Conservation (phyloP, 2,888 invertebrate species). For the Periphyllus acericola region DNA sequence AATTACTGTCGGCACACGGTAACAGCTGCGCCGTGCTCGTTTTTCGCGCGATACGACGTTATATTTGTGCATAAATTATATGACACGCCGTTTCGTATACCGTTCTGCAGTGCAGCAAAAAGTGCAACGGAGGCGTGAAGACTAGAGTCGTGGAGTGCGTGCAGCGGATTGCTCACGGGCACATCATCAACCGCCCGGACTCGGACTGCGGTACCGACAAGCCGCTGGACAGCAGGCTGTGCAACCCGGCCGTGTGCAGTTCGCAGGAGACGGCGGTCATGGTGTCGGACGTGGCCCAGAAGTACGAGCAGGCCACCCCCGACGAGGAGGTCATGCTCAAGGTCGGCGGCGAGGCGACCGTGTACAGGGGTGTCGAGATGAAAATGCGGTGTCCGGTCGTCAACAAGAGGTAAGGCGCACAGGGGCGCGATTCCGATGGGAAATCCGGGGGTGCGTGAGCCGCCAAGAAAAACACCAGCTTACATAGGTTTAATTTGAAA, state of each 20-base stretch:
- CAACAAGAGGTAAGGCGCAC: conserved; percentile 73
- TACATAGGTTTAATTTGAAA: no score
- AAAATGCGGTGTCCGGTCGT: conserved; percentile 95
- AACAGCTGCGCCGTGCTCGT: neutral
- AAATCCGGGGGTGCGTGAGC: no score
- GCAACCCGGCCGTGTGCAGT: conserved; percentile 84
- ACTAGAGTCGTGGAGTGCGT: conserved; percentile 85
- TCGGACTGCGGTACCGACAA: conserved; percentile 77
- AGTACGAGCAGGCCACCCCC: conserved; percentile 85
- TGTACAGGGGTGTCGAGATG: conserved; percentile 90
- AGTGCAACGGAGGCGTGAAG: conserved; percentile 93
- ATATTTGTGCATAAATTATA: neutral
- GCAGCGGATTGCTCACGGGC: conserved; percentile 93
- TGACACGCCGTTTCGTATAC: no score
- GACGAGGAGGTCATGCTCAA: conserved; percentile 83
- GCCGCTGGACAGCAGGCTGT: conserved; percentile 82
- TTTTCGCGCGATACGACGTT: neutral
- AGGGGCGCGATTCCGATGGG: no score
- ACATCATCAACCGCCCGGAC: conserved; percentile 81
- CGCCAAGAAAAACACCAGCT: no score
- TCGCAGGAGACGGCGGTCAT: conserved; percentile 79
- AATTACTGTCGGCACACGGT: no score
- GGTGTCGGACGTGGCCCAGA: conserved; percentile 78
- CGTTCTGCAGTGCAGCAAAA: conserved; percentile 79
- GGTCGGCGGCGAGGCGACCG: conserved; percentile 89